Conservation (phyloP, 2,888 invertebrate species). For the Oxystoma pomonae region DNA sequence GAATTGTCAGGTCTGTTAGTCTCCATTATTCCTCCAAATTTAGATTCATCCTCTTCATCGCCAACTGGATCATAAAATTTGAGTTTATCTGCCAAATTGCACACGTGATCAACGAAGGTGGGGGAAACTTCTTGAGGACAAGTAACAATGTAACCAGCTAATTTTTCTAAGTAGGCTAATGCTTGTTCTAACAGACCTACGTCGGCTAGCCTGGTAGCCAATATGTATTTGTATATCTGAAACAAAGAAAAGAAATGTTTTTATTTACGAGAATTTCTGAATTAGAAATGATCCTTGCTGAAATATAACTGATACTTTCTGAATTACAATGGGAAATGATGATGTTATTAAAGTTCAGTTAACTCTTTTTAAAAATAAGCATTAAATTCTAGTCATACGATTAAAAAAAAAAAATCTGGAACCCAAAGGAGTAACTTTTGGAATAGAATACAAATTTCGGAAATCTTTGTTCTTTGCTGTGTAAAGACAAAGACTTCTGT, state of each 20-base stretch:
- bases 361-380: too few species aligned
- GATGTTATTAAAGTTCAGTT: too few species aligned
- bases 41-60: slow-evolving; percentile 39
- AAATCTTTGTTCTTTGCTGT: too few species aligned
- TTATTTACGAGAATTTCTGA: neutral
- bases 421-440: too few species aligned
- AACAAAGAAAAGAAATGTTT: slow-evolving; percentile 30
- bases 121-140: slow-evolving; percentile 53
- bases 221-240: slow-evolving; percentile 79
- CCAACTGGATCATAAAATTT: slow-evolving; percentile 46
- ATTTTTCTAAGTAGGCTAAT: slow-evolving; percentile 77
- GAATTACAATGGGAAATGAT: too few species aligned
- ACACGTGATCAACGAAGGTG: slow-evolving; percentile 53
- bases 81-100: slow-evolving; percentile 46
- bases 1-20: slow-evolving; percentile 49
- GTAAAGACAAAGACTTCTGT: too few species aligned
- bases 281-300: too few species aligned
- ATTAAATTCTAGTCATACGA: too few species aligned
- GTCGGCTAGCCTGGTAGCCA: slow-evolving; percentile 74
- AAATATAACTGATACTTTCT: too few species aligned
- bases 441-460: too few species aligned
- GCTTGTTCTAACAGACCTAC: slow-evolving; percentile 76
- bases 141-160: slow-evolving; percentile 62
- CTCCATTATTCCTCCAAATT: slow-evolving; percentile 36
- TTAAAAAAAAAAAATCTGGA: too few species aligned